Conservation (phyloP, 2,888 invertebrate genomes). For the Mythimna loreyi region DNA sequence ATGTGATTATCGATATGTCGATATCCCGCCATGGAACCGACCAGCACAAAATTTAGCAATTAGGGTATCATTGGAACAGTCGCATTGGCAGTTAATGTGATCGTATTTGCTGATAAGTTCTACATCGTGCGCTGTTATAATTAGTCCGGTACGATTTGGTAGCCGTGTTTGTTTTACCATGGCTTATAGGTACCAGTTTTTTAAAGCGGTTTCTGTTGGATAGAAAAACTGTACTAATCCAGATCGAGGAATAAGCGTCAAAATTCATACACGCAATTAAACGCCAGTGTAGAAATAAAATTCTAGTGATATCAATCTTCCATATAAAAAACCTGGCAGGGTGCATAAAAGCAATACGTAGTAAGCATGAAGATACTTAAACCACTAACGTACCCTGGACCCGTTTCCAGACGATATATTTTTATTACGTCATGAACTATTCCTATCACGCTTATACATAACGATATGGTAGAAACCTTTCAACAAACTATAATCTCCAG, state of each 20-base stretch:
- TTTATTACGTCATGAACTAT: background rate
- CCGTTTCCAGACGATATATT: background rate
- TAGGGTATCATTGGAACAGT: slow-evolving; percentile 50
- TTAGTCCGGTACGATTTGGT: slow-evolving; percentile 28
- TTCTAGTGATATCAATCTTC: background rate
- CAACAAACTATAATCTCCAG: no score
- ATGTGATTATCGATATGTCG: slow-evolving; percentile 46
- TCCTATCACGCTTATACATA: background rate
- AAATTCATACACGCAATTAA: no score
- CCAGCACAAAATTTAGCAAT: slow-evolving; percentile 55
- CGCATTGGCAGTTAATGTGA: slow-evolving; percentile 49
- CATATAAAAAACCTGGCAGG: background rate
- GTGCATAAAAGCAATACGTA: background rate
- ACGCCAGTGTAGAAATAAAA: background rate
- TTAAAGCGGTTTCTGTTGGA: background rate
- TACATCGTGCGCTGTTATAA: slow-evolving; percentile 43
- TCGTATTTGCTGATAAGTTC: slow-evolving; percentile 51
- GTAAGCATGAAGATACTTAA: background rate
- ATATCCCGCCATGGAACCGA: slow-evolving; percentile 44
- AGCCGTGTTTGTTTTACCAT: background rate
- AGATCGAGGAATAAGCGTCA: no score
- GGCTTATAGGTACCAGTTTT: background rate
- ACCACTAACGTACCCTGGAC: background rate
- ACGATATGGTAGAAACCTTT: no score
- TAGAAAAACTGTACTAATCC: no score